Conservation (phyloP, 2,113 vertebrate species). For the Pseudopodoces humilis region DNA sequence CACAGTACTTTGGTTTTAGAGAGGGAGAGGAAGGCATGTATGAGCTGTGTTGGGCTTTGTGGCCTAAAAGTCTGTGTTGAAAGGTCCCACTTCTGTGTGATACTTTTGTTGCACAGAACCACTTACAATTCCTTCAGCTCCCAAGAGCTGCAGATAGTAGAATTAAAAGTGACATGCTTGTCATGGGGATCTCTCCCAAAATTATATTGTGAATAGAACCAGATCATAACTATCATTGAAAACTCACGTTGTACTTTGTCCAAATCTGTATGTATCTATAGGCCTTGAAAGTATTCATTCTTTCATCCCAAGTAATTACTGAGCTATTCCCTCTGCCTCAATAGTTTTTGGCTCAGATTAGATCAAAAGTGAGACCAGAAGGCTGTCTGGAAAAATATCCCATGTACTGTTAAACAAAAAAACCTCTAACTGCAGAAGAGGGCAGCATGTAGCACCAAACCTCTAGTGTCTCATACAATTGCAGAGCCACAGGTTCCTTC, state of each 20-base stretch:
- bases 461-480: not conserved
- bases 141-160: not conserved
- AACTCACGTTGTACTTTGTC: not conserved
- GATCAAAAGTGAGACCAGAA: not conserved
- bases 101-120: accelerated
- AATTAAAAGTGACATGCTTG: not conserved
- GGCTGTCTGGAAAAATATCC: not conserved
- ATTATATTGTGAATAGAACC: not conserved
- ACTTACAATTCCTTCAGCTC: not conserved
- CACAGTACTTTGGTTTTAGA: not conserved
- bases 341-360: not conserved
- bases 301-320: not conserved
- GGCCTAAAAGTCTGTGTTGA: not conserved
- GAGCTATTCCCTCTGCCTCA: not conserved
- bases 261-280: not conserved
- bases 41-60: not conserved
- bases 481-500: not conserved
- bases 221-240: not conserved
- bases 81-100: not conserved
- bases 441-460: not conserved
- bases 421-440: not conserved
- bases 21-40: not conserved
- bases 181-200: not conserved
- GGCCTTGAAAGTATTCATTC: not conserved
- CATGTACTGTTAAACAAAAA: not conserved